Conservation (phyloP, 2,797 vertebrate genomes). For the Aselliscus stoliczkanus region DNA sequence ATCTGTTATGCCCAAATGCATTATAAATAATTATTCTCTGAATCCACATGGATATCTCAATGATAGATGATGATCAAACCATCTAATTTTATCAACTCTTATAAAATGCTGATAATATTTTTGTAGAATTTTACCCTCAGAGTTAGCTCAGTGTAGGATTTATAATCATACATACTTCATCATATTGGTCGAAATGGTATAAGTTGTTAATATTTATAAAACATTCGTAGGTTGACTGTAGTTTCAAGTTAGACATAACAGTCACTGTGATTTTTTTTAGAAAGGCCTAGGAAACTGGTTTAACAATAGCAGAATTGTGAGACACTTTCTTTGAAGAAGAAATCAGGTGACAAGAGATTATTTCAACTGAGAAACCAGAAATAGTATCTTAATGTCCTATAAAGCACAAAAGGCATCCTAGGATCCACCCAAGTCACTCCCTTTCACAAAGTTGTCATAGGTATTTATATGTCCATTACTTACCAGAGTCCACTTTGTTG, state of each 20-base stretch:
- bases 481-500: neutral
- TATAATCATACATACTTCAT: neutral
- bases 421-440: neutral
- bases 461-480: neutral
- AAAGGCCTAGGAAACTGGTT: neutral
- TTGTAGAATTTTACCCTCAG: neutral
- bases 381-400: neutral
- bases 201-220: neutral
- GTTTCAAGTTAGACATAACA: neutral
- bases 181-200: neutral
- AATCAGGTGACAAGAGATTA: neutral
- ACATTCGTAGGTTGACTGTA: neutral
- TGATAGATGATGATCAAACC: constrained; percentile 19
- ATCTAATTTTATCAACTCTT: constrained; percentile 2
- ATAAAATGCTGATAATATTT: constrained; percentile 2
- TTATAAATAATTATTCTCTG: constrained; percentile 44
- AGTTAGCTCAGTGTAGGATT: constrained; percentile 32
- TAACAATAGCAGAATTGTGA: neutral
- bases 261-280: neutral
- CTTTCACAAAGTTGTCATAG: neutral
- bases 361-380: neutral
- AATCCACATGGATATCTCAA: neutral
- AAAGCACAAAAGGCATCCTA: neutral
- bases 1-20: constrained; percentile 7
- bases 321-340: neutral